Evolutionary conservation across 2,888 invertebrate genomes (phyloP).

Genomic region (Euproctis similis): DNA sequence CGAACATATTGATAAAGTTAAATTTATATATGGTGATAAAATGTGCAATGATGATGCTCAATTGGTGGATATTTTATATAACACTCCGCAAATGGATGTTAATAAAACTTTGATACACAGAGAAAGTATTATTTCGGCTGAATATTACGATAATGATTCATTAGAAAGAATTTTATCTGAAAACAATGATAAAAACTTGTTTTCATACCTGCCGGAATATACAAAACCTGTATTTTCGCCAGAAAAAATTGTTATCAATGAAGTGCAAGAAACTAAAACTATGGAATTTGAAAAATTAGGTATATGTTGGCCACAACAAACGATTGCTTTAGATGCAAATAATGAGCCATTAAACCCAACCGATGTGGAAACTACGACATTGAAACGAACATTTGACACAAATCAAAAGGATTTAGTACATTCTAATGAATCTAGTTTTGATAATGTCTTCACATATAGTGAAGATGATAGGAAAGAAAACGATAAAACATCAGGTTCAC

Average conservation of each 20-base stretch:
- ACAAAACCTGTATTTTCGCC: background rate
- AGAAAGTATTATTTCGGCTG: slow-evolving; percentile 15
- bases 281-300: slow-evolving; percentile 29
- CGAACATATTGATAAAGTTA: slow-evolving; percentile 41
- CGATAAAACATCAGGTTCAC: slow-evolving; percentile 43
- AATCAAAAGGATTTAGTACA: slow-evolving; percentile 29
- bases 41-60: slow-evolving; percentile 46
- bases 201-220: slow-evolving; percentile 19
- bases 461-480: slow-evolving; percentile 26
- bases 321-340: slow-evolving; percentile 10
- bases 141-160: slow-evolving; percentile 35
- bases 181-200: slow-evolving; percentile 24
- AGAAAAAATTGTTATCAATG: slow-evolving; percentile 7
- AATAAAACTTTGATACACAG: slow-evolving; percentile 42
- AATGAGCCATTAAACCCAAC: slow-evolving; percentile 17
- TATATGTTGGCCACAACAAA: slow-evolving; percentile 7
- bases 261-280: slow-evolving; percentile 22
- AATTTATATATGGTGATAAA: slow-evolving; percentile 48
- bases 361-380: slow-evolving; percentile 11
- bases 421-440: slow-evolving; percentile 45
- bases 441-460: slow-evolving; percentile 35
- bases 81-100: slow-evolving; percentile 56
- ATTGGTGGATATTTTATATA: slow-evolving; percentile 51
- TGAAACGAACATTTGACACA: slow-evolving; percentile 8
- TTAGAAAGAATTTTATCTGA: slow-evolving; percentile 41